Conservation (phyloP, 2,797 vertebrate genomes). For the Odontamblyopus rebecca region DNA sequence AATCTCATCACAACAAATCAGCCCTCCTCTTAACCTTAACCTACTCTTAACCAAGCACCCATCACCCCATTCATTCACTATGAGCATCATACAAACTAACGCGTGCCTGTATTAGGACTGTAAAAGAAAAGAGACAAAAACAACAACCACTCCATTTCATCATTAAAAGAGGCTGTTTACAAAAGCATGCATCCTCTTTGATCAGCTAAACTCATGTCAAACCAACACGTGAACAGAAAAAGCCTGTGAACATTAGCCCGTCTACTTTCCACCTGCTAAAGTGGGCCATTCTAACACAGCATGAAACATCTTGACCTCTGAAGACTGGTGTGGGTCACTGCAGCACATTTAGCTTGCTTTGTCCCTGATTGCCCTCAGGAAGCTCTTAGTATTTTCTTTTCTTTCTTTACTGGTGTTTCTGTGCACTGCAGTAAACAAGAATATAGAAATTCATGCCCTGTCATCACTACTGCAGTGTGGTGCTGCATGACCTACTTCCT, state of each 20-base stretch:
- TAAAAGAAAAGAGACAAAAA: not conserved
- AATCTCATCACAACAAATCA: not conserved
- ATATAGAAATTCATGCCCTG: slow-evolving; percentile 26
- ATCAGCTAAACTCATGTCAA: not conserved
- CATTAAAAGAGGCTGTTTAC: not conserved
- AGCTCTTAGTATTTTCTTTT: not conserved
- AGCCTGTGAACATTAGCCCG: not conserved
- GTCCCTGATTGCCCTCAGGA: not conserved
- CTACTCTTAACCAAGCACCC: not conserved
- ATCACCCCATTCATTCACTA: not conserved
- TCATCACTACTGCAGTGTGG: slow-evolving; percentile 46
- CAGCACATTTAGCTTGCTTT: not conserved
- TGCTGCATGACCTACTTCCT: slow-evolving; percentile 57
- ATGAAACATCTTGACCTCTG: not conserved
- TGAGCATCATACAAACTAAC: not conserved
- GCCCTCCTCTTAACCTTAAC: not conserved
- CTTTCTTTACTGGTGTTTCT: not conserved
- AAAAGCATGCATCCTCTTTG: not conserved
- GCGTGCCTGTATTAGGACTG: not conserved
- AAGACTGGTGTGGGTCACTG: slow-evolving; percentile 1
- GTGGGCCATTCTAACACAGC: not conserved
- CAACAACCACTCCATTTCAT: not conserved
- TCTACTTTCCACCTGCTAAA: not conserved
- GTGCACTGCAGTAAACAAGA: slow-evolving; percentile 25
- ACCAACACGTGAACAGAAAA: not conserved